Conservation (phyloP, 1,140 invertebrate genomes). For the Drosophila pectinifera region DNA sequence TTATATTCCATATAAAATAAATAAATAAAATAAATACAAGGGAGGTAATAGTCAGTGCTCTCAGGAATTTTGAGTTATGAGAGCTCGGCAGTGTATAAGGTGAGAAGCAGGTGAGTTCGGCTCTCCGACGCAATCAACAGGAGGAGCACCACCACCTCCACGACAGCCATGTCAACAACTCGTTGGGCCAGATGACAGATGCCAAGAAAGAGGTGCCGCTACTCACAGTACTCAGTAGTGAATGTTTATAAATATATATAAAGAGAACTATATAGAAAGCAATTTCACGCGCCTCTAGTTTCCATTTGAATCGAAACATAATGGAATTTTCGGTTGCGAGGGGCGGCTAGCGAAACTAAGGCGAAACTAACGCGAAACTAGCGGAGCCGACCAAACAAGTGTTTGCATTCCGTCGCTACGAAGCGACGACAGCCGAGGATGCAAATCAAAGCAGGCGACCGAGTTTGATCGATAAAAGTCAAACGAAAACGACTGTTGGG, state of each 20-base stretch:
- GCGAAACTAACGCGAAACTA: background rate
- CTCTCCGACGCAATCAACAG: conserved; percentile 19
- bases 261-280: conserved; percentile 33
- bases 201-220: conserved; percentile 43
- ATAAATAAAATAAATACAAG: too few species aligned
- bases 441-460: conserved; percentile 56
- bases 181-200: conserved; percentile 46
- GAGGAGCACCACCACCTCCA: background rate
- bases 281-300: conserved; percentile 60
- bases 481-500: conserved; percentile 23
- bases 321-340: conserved; percentile 58
- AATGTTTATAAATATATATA: background rate
- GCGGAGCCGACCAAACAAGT: conserved; percentile 66
- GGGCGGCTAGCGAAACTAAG: conserved; percentile 21
- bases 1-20: background rate
- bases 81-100: conserved; percentile 3
- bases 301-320: conserved; percentile 46
- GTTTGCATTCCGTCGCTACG: conserved; percentile 79
- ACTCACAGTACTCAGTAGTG: conserved; percentile 18
- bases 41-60: background rate
- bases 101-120: conserved; percentile 14
- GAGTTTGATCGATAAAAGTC: conserved; percentile 64
- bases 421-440: conserved; percentile 51
- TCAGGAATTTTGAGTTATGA: background rate
- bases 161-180: conserved; percentile 38